phyloP scores from a whole-genome alignment of 2,113 vertebrate species.

The Ceyx margarethae region DNA sequence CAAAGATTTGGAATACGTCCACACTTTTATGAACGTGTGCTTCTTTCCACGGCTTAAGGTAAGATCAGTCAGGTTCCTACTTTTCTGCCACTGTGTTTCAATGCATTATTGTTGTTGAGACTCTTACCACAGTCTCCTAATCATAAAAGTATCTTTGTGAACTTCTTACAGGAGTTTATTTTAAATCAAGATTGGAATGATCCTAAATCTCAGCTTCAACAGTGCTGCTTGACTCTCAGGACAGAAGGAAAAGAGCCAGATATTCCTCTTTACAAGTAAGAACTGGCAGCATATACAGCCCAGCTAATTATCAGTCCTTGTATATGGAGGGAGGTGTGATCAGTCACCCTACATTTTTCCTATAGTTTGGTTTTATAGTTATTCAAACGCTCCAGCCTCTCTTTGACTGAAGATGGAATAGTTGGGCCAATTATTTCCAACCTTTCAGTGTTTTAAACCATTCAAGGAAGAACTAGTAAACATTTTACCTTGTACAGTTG shows the following conservation, averaged over 20 bases:
- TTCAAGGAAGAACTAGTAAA: neutral
- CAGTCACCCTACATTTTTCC: neutral
- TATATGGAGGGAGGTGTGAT: neutral
- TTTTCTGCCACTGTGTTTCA: neutral
- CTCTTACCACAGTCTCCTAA: neutral
- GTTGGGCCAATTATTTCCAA: neutral
- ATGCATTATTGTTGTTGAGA: neutral
- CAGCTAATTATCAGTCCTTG: neutral
- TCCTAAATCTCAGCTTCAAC: conserved; percentile 98
- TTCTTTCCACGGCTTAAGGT: conserved; percentile 97
- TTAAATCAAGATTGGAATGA: conserved; percentile 99
- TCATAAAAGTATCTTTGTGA: neutral
- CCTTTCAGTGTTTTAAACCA: neutral
- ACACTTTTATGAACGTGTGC: conserved; percentile 99
- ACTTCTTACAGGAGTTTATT: conserved; percentile 90
- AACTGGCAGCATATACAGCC: neutral
- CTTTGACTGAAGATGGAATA: neutral
- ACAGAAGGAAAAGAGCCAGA: conserved; percentile 98
- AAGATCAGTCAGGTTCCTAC: neutral
- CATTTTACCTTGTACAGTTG: neutral
- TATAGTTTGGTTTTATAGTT: neutral
- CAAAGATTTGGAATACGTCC: conserved; percentile 95
- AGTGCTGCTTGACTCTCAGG: conserved; percentile 94
- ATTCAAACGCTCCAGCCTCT: neutral
- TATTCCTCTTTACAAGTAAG: conserved; percentile 98